Conservation (phyloP, 2,888 invertebrate species). For the Steinernema carpocapsae region DNA sequence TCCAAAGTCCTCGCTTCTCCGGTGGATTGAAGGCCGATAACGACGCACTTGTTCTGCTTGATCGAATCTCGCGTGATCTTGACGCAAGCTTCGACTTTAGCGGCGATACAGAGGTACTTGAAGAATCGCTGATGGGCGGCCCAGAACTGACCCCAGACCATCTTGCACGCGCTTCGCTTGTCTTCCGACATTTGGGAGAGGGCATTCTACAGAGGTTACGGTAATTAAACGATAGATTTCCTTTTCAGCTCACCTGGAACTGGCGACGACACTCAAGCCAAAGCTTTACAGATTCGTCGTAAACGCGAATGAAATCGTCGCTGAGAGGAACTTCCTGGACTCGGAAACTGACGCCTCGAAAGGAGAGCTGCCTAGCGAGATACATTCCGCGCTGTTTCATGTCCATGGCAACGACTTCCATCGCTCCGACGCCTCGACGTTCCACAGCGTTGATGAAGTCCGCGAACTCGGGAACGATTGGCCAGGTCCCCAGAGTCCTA, state of each 20-base stretch:
- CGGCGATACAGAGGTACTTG: conserved; percentile 97
- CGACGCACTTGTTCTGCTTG: conserved; percentile 80
- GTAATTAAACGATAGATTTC: conserved; percentile 16
- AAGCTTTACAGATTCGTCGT: conserved; percentile 89
- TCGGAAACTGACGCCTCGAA: conserved; percentile 94
- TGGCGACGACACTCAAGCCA: conserved; percentile 97
- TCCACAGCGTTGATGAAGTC: conserved; percentile 97
- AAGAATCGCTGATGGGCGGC: conserved; percentile 98
- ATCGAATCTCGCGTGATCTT: conserved; percentile 73
- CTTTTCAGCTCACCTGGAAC: conserved; percentile 69
- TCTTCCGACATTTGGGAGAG: conserved; percentile 70
- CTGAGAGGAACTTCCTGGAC: conserved; percentile 92
- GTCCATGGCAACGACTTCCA: conserved; percentile 99
- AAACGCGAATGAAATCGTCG: conserved; percentile 84
- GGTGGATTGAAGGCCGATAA: conserved; percentile 97
- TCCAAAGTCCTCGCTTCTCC: conserved; percentile 97
- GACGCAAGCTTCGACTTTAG: conserved; percentile 78
- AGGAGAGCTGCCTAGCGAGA: conserved; percentile 95
- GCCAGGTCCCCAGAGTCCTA: conserved; percentile 97
- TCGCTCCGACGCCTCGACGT: conserved; percentile 91
- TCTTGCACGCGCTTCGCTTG: conserved; percentile 74
- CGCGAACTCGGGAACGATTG: conserved; percentile 92
- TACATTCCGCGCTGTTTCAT: conserved; percentile 99
- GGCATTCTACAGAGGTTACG: conserved; percentile 43
- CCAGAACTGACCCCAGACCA: conserved; percentile 99